phyloP scores from a whole-genome alignment of 2,888 invertebrate species.

The Halocaridina rubra region DNA sequence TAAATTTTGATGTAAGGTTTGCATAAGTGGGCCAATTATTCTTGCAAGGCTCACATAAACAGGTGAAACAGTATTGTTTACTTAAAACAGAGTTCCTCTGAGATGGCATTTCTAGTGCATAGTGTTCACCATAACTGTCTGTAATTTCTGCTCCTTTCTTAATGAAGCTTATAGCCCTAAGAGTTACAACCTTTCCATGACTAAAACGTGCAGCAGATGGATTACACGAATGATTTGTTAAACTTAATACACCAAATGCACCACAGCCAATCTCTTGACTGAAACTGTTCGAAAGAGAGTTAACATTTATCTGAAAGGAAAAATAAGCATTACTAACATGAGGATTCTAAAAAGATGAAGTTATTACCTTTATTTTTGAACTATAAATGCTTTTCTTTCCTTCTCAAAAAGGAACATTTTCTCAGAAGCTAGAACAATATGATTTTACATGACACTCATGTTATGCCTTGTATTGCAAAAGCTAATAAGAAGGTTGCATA shows the following conservation, averaged over 20 bases:
- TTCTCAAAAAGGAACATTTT: too few species aligned
- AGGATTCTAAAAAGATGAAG: too few species aligned
- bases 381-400: too few species aligned
- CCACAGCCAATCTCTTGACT: slow-evolving; percentile 53
- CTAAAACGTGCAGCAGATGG: slow-evolving; percentile 47
- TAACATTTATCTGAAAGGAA: slow-evolving; percentile 33
- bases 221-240: slow-evolving; percentile 60
- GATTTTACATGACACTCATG: too few species aligned
- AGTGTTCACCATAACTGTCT: slow-evolving; percentile 60
- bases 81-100: slow-evolving; percentile 16
- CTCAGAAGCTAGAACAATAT: too few species aligned
- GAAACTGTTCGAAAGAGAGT: slow-evolving; percentile 25
- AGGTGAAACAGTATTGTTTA: slow-evolving; percentile 54
- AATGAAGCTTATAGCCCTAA: slow-evolving; percentile 46
- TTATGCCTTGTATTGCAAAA: too few species aligned
- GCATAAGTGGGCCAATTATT: slow-evolving; percentile 42
- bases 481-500: too few species aligned
- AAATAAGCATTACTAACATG: too few species aligned
- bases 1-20: not conserved
- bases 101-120: not conserved
- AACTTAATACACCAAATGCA: slow-evolving; percentile 58
- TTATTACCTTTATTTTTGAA: too few species aligned
- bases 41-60: slow-evolving; percentile 53
- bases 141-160: slow-evolving; percentile 46
- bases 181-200: slow-evolving; percentile 31